Conservation (phyloP, 2,113 vertebrate genomes). For the Ciconia stormi region DNA sequence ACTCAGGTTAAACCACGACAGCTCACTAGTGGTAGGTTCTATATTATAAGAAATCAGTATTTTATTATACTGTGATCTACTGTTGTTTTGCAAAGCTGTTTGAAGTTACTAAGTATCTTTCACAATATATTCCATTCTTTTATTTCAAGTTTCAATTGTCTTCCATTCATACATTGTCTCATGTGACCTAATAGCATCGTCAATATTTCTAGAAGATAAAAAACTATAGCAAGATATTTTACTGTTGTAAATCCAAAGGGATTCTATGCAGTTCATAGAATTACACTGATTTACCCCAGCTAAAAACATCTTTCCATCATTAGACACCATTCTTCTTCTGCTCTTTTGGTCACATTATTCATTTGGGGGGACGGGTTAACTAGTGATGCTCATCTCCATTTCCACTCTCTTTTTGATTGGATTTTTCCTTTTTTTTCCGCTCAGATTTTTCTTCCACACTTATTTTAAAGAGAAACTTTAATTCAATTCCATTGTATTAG, state of each 20-base stretch:
- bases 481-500: not conserved
- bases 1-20: too few relatives aligned
- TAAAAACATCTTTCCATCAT: not conserved
- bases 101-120: not conserved
- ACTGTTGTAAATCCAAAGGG: not conserved
- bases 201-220: not conserved
- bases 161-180: not conserved
- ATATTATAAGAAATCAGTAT: not conserved
- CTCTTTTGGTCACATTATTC: too few relatives aligned
- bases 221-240: not conserved
- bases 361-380: not conserved
- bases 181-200: not conserved
- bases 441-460: not conserved
- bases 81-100: not conserved
- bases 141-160: not conserved
- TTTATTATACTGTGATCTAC: not conserved
- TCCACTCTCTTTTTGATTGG: not conserved
- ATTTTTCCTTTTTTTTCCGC: not conserved
- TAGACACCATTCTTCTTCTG: not conserved
- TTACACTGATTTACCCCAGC: not conserved
- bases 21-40: not conserved
- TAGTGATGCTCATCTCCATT: not conserved
- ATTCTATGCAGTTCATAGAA: not conserved
- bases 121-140: not conserved
- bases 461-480: not conserved